Base-by-base conservation (phyloP, 2,113 vertebrate genomes). In the Tyto alba region DNA sequence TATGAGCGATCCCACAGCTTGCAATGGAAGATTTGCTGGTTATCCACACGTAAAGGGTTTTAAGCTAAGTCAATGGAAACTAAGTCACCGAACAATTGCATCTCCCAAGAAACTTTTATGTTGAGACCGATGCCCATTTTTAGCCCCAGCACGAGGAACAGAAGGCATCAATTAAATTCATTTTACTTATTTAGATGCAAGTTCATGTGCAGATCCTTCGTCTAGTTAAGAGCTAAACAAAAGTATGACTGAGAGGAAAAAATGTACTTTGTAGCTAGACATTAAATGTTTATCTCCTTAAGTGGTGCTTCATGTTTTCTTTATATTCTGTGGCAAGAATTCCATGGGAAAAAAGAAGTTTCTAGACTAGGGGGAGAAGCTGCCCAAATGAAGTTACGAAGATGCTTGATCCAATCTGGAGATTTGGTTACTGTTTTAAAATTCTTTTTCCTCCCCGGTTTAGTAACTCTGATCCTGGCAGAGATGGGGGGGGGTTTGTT, bases 401-500 rank as follows among this genome's bases (percentile, higher is more conserved):
- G 73, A 81, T 72, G 76, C 64, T 86, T 84, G 69, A 89, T 77
- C 77, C 86, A 89, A 93, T 40, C 80, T 72, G 80, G 57, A 53
- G 69, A 87, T 90, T 96, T 95, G 25, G 73, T 90, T 81, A 36
- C 73, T 82, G 56, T 38, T 95, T 91, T 38, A 87, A 93, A 81
- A 53, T 48, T 48, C 21, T 74, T 77, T 45, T 36, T 11, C 2
- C 3, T 17, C 53, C 29, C 16, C 1, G 5, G 5, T 85, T 79
- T 60, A 76, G 77, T 68, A 67, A 52, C 69, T 93, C 55, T 69
- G 66, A 45, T 91, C 27, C 88, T 95, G 89, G 86, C 94, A 95
- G 90, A 69, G 83, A 43, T 0, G 5, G 45, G 43, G 45, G 43
- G 66, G 43, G 22, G 55, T 96, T 90, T 93, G 77, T 60, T 95